phyloP scores from a whole-genome alignment of 2,113 vertebrate genomes.

The Parus major region DNA sequence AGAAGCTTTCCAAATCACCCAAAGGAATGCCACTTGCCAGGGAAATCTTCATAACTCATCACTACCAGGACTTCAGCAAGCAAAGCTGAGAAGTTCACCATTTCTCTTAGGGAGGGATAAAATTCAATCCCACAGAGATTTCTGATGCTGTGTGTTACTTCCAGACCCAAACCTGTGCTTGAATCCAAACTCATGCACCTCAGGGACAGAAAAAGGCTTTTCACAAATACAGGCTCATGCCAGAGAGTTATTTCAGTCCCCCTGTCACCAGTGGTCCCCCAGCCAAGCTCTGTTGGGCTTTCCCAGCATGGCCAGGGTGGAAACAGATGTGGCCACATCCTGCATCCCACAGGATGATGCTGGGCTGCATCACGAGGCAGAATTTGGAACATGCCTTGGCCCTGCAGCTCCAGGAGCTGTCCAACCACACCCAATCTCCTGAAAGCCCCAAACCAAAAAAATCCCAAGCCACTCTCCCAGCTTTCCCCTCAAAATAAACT shows the following conservation, averaged over 20 bases:
- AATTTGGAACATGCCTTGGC: neutral
- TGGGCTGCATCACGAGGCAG: neutral
- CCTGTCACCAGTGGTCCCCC: neutral
- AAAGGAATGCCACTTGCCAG: neutral
- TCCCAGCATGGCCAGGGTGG: neutral
- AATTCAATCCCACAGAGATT: neutral
- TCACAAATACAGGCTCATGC: accelerated
- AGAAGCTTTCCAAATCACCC: neutral
- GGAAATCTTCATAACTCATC: neutral
- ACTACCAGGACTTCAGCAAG: neutral
- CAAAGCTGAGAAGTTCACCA: neutral
- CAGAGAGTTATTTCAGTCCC: neutral
- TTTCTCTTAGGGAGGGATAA: neutral
- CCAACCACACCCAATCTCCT: neutral
- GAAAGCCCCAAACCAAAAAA: neutral
- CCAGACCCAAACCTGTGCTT: neutral
- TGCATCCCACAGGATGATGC: neutral
- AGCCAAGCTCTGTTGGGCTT: neutral
- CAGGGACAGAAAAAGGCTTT: neutral
- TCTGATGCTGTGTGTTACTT: neutral
- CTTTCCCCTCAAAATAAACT: neutral
- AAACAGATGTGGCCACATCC: neutral
- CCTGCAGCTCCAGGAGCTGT: neutral
- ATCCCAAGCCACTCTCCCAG: neutral
- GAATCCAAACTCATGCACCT: neutral